Evolutionary conservation across 2,888 invertebrate species (phyloP).

Genomic region (Eristalis tenax): DNA sequence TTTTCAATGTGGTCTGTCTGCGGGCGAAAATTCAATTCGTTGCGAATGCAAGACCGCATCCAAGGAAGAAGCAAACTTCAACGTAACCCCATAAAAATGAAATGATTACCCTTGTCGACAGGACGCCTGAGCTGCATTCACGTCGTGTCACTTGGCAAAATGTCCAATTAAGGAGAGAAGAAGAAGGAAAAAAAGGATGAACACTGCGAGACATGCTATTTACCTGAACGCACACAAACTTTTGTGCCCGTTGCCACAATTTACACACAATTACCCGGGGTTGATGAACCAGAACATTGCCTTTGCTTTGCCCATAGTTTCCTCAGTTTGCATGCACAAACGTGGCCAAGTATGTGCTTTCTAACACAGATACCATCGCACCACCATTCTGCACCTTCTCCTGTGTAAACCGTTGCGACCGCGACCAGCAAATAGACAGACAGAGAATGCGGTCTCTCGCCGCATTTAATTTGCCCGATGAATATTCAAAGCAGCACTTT

Average conservation of each 20-base stretch:
- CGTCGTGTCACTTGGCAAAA: neutral
- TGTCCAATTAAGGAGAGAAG: neutral
- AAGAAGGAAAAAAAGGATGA: neutral
- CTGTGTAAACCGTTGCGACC: conserved; percentile 12
- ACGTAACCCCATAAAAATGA: neutral
- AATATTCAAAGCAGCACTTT: conserved; percentile 56
- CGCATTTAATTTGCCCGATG: conserved; percentile 60
- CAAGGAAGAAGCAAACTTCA: neutral
- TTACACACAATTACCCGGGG: conserved; percentile 53
- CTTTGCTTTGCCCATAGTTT: conserved; percentile 37
- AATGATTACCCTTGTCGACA: neutral
- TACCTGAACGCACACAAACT: neutral
- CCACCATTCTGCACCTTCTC: conserved; percentile 8
- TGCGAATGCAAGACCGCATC: neutral
- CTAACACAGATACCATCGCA: conserved; percentile 36
- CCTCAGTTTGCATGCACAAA: conserved; percentile 27
- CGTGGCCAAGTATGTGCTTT: conserved; percentile 61
- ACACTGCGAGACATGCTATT: neutral
- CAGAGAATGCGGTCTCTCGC: conserved; percentile 20
- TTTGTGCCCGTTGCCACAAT: conserved; percentile 25
- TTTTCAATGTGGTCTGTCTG: neutral
- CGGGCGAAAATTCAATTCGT: neutral
- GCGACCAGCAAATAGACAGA: conserved; percentile 4
- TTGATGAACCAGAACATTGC: conserved; percentile 59
- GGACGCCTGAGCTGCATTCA: neutral